phyloP scores from a whole-genome alignment of 2,113 vertebrate genomes.

The Sphyrna mokarran region DNA sequence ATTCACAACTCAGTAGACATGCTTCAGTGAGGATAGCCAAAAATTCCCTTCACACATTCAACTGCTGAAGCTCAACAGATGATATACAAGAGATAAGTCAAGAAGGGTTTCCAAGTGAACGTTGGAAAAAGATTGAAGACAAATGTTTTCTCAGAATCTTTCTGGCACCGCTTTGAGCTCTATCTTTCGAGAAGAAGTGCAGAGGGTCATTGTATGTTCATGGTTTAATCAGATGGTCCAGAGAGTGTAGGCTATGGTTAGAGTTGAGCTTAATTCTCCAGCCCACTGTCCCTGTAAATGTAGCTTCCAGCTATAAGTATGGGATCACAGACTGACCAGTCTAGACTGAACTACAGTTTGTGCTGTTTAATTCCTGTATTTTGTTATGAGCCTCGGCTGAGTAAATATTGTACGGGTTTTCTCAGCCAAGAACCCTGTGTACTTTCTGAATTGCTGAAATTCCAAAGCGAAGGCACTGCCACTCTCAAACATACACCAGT shows the following conservation, averaged over 20 bases:
- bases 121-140: not conserved
- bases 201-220: not conserved
- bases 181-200: not conserved
- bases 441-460: not conserved
- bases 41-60: not conserved
- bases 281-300: not conserved
- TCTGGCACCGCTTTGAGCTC: not conserved
- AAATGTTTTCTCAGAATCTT: not conserved
- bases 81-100: not conserved
- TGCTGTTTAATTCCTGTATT: not conserved
- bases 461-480: not conserved
- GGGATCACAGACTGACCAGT: not conserved
- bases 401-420: not conserved
- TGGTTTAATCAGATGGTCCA: not conserved
- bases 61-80: not conserved
- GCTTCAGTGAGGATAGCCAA: not conserved
- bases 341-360: not conserved
- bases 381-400: not conserved
- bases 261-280: not conserved
- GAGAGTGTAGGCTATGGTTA: not conserved
- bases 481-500: not conserved
- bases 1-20: not conserved
- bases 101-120: not conserved
- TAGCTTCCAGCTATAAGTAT: not conserved
- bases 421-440: conserved; percentile 2